Evolutionary conservation across 2,113 vertebrate genomes (phyloP).

Genomic region (Myiozetetes cayanensis): DNA sequence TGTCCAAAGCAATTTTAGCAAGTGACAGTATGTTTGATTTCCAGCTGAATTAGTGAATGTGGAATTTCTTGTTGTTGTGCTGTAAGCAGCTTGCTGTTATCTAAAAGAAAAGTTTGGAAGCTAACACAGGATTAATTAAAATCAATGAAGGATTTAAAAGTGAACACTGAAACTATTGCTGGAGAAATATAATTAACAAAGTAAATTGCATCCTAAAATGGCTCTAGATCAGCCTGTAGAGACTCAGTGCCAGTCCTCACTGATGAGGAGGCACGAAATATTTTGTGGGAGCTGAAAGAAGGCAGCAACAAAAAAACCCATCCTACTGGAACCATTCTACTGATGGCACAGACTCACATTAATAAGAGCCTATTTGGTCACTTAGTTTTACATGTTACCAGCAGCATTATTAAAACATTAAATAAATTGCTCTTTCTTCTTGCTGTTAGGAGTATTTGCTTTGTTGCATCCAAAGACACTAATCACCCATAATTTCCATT

Average conservation of each 20-base stretch:
- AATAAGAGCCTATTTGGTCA: neutral
- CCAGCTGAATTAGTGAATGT: neutral
- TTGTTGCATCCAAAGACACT: neutral
- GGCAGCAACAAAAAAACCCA: neutral
- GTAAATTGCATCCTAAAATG: constrained; percentile 22
- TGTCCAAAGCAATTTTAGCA: neutral
- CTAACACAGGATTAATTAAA: constrained; percentile 52
- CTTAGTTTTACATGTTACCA: neutral
- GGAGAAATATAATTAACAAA: constrained; percentile 45
- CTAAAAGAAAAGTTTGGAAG: constrained; percentile 17
- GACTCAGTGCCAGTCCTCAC: neutral
- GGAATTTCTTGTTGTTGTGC: neutral
- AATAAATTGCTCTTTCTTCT: neutral
- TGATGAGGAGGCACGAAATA: neutral
- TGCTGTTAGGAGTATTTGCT: neutral
- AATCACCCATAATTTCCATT: neutral
- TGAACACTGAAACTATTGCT: constrained; percentile 27
- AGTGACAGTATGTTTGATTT: neutral
- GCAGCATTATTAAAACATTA: neutral
- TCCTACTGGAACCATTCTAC: neutral
- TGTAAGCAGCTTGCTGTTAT: constrained; percentile 36
- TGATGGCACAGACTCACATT: neutral
- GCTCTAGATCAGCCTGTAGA: neutral
- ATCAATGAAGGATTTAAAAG: constrained; percentile 49
- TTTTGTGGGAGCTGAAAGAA: neutral